These are phyloP conservation scores for Lampris incognitus DNA, from an alignment of 2,113 vertebrate genomes.

Conservation along the genomic window DNA sequence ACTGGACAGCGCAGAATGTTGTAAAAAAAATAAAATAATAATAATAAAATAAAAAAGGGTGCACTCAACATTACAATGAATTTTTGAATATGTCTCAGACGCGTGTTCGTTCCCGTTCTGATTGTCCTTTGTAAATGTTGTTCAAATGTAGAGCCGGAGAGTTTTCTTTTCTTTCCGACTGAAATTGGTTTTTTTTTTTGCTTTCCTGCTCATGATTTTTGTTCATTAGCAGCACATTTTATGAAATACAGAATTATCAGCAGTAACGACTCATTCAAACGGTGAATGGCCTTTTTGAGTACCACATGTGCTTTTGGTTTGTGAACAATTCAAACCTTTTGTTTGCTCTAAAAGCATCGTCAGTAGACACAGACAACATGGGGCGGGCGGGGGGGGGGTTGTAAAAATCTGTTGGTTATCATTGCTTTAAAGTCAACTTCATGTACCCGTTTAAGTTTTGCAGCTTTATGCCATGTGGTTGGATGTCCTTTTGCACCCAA, in stretches of 20 bases:
- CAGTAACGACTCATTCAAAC: constrained; percentile 39
- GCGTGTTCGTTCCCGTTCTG: constrained; percentile 49
- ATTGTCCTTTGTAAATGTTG: constrained; percentile 51
- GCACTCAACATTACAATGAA: constrained; percentile 4
- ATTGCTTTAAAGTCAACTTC: constrained; percentile 53
- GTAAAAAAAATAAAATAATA: neutral
- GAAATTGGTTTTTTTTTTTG: constrained; percentile 47
- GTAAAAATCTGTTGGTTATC: constrained; percentile 37
- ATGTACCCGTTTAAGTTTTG: constrained; percentile 43
- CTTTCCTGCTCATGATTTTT: constrained; percentile 63
- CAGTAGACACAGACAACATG: constrained; percentile 16
- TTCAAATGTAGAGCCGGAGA: constrained; percentile 49
- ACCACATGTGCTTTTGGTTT: constrained; percentile 76
- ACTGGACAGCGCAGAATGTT: constrained; percentile 66
- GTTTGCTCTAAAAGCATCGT: constrained; percentile 41
- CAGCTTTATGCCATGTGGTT: constrained; percentile 56
- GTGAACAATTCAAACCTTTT: constrained; percentile 48
- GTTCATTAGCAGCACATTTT: constrained; percentile 51
- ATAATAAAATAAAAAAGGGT: constrained; percentile 7
- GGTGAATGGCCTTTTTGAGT: constrained; percentile 77
- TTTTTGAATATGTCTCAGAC: constrained; percentile 36
- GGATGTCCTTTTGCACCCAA: constrained; percentile 74
- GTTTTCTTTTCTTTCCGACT: constrained; percentile 30
- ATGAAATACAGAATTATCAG: constrained; percentile 20
- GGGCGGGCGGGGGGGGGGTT: constrained; percentile 20